phyloP scores from a whole-genome alignment of 2,888 invertebrate species.

The Drosophila quinaria region DNA sequence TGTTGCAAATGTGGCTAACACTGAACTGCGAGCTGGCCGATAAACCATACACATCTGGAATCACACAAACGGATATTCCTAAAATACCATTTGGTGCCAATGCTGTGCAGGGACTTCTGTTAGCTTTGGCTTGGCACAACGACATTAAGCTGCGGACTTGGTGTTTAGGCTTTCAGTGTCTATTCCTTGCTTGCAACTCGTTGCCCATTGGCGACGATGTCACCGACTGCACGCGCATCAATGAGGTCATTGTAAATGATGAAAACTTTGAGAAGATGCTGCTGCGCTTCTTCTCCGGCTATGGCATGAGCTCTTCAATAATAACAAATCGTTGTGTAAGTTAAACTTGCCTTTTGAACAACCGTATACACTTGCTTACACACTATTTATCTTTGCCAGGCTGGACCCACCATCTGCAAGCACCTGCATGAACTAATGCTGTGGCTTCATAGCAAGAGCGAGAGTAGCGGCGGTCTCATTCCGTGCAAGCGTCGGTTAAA shows the following conservation, averaged over 20 bases:
- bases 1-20: conserved; percentile 94
- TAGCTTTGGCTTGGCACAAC: conserved; percentile 89
- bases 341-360: conserved; percentile 2
- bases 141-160: conserved; percentile 91
- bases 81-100: conserved; percentile 89
- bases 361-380: neutral
- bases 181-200: conserved; percentile 90
- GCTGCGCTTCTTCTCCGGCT: conserved; percentile 88
- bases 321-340: conserved; percentile 85
- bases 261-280: conserved; percentile 89
- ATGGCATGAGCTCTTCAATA: conserved; percentile 86
- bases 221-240: conserved; percentile 85
- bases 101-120: conserved; percentile 89
- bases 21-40: conserved; percentile 89
- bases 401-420: conserved; percentile 91
- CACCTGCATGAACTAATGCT: conserved; percentile 90
- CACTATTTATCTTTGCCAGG: conserved; percentile 66
- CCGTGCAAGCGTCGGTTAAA: conserved; percentile 87
- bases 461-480: conserved; percentile 86
- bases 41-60: conserved; percentile 86
- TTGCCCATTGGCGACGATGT: conserved; percentile 84
- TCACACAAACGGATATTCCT: conserved; percentile 88
- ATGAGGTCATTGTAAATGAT: conserved; percentile 88
- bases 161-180: conserved; percentile 90
- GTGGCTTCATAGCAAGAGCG: conserved; percentile 89